phyloP scores from a whole-genome alignment of 2,113 vertebrate genomes.

The Rhombomys opimus region DNA sequence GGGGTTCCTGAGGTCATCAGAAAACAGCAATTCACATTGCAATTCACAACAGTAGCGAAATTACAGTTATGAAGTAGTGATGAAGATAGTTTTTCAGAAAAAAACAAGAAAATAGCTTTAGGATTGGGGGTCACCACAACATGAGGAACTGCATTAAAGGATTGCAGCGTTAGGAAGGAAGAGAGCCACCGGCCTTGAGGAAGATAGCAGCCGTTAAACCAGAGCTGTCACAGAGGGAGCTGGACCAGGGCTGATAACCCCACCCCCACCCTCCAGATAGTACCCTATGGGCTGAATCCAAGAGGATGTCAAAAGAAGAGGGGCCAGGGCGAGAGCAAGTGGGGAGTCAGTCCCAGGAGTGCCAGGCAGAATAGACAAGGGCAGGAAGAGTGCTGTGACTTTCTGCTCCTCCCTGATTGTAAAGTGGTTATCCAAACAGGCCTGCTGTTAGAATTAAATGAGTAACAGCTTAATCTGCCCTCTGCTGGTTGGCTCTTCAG shows the following conservation, averaged over 20 bases:
- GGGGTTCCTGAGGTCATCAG: background rate
- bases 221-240: background rate
- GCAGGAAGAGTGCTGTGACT: background rate
- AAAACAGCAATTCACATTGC: background rate
- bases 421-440: background rate
- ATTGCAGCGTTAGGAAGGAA: background rate
- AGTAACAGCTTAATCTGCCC: background rate
- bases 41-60: background rate
- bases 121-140: background rate
- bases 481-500: background rate
- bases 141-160: background rate
- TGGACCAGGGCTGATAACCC: background rate
- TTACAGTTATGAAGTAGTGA: background rate
- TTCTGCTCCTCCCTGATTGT: background rate
- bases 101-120: background rate
- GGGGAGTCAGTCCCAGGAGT: no score
- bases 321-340: background rate
- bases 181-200: background rate
- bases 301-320: background rate
- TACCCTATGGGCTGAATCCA: background rate
- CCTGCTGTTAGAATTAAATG: background rate
- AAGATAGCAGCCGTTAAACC: background rate
- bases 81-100: background rate
- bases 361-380: background rate
- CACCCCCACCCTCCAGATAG: background rate